Evolutionary conservation across 2,797 vertebrate species (phyloP).

Genomic region (Microctenopoma lineatum): DNA sequence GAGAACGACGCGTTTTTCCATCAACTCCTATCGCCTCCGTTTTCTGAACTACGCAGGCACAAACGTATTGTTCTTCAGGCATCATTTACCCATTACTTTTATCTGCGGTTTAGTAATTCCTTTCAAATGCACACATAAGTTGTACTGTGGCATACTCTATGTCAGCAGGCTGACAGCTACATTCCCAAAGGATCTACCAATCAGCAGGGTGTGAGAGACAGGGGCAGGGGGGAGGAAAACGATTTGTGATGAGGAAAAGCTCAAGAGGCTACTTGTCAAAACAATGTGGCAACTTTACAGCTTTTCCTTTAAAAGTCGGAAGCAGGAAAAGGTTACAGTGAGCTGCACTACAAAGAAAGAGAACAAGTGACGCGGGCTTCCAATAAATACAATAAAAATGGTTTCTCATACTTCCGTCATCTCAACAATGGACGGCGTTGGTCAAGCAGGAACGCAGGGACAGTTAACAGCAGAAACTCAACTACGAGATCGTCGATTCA

Average conservation of each 20-base stretch:
- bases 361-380: no score
- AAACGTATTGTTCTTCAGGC: neutral
- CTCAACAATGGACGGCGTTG: no score
- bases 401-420: neutral
- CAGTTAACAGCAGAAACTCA: no score
- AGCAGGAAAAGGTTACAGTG: conserved; percentile 23
- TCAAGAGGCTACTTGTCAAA: conserved; percentile 61
- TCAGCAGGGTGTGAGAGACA: conserved; percentile 51
- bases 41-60: neutral
- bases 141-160: conserved; percentile 23
- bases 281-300: conserved; percentile 39
- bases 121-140: conserved; percentile 7
- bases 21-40: neutral
- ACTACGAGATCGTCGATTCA: no score
- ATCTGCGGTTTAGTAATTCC: neutral
- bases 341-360: neutral
- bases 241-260: conserved; percentile 41
- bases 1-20: conserved; percentile 7
- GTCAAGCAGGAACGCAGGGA: no score
- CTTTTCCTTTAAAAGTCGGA: conserved; percentile 34
- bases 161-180: conserved; percentile 47
- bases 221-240: conserved; percentile 16
- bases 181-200: conserved; percentile 34
- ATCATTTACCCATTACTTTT: neutral
- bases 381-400: no score